Base-by-base conservation (phyloP, 2,797 vertebrate genomes). In the Pseudotriccus pelzelni region DNA sequence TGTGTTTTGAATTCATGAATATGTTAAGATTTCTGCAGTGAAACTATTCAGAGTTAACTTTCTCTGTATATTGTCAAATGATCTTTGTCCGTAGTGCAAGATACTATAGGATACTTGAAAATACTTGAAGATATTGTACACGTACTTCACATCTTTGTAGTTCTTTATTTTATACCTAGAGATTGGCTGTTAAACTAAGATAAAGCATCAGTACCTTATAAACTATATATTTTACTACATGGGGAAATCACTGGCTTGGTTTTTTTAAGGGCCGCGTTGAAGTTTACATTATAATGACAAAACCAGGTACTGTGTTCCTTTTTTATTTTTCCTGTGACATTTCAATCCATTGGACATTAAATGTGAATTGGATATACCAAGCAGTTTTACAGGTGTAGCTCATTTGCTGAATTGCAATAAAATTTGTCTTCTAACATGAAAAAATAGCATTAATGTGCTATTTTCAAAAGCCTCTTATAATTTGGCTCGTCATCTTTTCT, bases 331-430 rank as follows among this genome's bases (percentile, higher is more conserved):
- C 85, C 77, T 93, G 74, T 96, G 93, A 80, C 73, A 47, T 93
- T 93, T 95, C 70, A 92, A 90, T 92, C 82, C 83, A 50, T 88
- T 89, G 92, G 93, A 94, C 73, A 69, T 90, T 84, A 96, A 96
- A 90, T 95, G 93, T 94, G 83, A 96, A 63, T 91, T 95, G 93
- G 70, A 88, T 89, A 92, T 93, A 85, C 50, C 64, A 79, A 95
- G 59, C 53, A 62, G 69, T 94, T 96, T 92, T 94, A 93, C 62
- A 93, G 89, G 75, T 96, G 90, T 94, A 96, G 95, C 79, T 96
- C 46, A 73, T 93, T 95, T 95, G 85, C 73, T 94, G 92, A 96
- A 96, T 81, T 94, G 96, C 93, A 97, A 96, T 97, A 97, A 96
- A 97, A 94, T 41, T 90, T 81, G 68, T 95, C 87, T 95, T 94